These are phyloP conservation scores for Brenthis ino DNA, from an alignment of 2,888 invertebrate species.

Conservation along the genomic window DNA sequence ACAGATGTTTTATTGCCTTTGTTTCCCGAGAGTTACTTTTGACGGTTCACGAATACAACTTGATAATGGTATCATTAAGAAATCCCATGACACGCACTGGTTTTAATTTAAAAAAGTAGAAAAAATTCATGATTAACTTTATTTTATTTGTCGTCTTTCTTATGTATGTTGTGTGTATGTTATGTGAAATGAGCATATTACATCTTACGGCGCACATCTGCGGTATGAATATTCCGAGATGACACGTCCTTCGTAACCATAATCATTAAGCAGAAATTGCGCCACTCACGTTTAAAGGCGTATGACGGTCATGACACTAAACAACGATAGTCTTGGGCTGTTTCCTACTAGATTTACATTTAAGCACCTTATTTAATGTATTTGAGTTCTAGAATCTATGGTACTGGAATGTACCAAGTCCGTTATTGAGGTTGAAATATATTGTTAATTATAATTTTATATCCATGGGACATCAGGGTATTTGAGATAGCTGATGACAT, in stretches of 20 bases:
- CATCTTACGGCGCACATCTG: slow-evolving; percentile 14
- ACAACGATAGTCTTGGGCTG: slow-evolving; percentile 10
- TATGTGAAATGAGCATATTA: slow-evolving; percentile 3
- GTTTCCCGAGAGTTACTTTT: no score
- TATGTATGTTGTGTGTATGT: background rate
- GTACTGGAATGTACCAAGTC: background rate
- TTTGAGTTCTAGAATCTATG: slow-evolving; percentile 7
- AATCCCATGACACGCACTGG: no score
- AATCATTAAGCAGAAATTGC: slow-evolving; percentile 23
- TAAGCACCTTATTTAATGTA: slow-evolving; percentile 17
- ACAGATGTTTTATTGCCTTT: no score
- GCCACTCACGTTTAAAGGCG: slow-evolving; percentile 15
- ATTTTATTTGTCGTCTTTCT: background rate
- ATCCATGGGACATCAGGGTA: no score
- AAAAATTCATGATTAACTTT: background rate
- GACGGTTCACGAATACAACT: no score
- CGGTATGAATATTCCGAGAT: slow-evolving; percentile 8
- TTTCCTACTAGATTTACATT: slow-evolving; percentile 24
- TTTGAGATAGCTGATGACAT: no score
- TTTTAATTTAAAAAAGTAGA: no score
- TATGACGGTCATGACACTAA: slow-evolving; percentile 17
- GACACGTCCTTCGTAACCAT: slow-evolving; percentile 9
- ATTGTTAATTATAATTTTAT: no score
- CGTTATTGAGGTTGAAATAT: no score
- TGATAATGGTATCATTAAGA: no score